Evolutionary conservation across 2,888 invertebrate species (phyloP).

Genomic region (Polymixis lichenea): DNA sequence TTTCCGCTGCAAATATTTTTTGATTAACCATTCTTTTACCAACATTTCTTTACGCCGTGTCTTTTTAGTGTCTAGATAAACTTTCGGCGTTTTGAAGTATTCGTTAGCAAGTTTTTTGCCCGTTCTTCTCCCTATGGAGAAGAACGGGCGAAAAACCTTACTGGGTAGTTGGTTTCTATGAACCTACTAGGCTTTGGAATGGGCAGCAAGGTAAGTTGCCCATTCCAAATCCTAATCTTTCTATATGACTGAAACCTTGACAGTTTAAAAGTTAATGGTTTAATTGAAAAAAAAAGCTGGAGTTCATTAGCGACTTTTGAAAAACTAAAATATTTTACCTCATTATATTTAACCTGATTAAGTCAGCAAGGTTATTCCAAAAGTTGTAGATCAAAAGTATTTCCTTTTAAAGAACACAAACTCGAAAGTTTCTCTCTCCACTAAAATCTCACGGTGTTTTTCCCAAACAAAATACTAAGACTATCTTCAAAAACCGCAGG

Average conservation of each 20-base stretch:
- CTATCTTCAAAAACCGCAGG: conserved; percentile 61
- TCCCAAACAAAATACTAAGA: conserved; percentile 33
- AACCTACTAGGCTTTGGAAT: too few relatives aligned
- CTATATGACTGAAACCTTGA: too few relatives aligned
- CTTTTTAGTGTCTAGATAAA: conserved; percentile 20
- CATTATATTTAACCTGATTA: not conserved
- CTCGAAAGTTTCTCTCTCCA: not conserved
- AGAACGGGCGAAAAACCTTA: too few relatives aligned
- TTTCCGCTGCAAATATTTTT: conserved; percentile 21
- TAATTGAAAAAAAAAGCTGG: too few relatives aligned
- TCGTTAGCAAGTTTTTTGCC: not conserved
- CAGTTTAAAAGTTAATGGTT: too few relatives aligned
- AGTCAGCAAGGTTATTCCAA: not conserved
- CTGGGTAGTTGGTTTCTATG: too few relatives aligned
- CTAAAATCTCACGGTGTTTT: conserved; percentile 8
- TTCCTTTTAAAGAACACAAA: too few relatives aligned
- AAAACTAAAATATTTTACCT: not conserved
- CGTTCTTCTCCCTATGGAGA: too few relatives aligned
- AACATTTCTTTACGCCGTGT: not conserved
- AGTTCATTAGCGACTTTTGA: not conserved
- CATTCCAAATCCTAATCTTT: too few relatives aligned
- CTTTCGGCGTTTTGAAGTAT: not conserved
- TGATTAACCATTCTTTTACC: not conserved
- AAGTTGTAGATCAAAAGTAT: not conserved
- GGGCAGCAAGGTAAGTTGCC: too few relatives aligned